These are phyloP conservation scores for Etheostoma perlongum DNA, from an alignment of 2,797 vertebrate species.

Conservation along the genomic window DNA sequence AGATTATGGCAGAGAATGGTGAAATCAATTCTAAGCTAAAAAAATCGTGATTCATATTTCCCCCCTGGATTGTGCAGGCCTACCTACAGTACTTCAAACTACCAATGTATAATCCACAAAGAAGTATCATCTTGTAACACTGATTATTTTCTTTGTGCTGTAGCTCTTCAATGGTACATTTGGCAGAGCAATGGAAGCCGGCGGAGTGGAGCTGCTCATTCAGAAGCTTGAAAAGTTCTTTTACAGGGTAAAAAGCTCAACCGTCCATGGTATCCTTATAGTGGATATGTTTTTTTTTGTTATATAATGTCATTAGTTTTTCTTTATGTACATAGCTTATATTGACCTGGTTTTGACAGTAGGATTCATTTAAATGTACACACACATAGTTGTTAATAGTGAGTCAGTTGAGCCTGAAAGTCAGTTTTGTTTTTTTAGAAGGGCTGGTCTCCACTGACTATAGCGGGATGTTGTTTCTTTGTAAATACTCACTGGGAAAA, in stretches of 20 bases:
- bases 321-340: not conserved
- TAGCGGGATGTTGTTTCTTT: not conserved
- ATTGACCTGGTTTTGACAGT: not conserved
- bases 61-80: no score
- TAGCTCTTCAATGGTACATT: constrained; percentile 98
- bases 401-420: constrained; percentile 7
- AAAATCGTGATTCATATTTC: no score
- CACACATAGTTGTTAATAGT: not conserved
- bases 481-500: not conserved
- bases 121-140: not conserved
- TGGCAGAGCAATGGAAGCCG: constrained; percentile 91
- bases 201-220: constrained; percentile 91
- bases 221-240: constrained; percentile 99
- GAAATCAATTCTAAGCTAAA: no score
- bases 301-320: not conserved
- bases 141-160: constrained; percentile 23
- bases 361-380: not conserved
- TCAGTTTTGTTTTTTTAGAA: constrained; percentile 21
- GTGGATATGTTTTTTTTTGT: not conserved
- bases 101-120: not conserved
- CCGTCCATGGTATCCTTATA: no score
- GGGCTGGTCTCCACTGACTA: not conserved
- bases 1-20: no score
- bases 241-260: constrained; percentile 89
- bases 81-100: not conserved